These are phyloP conservation scores for Paragorgia papillata DNA, from an alignment of 92 coral and sea anemone species.

Conservation along the genomic window DNA sequence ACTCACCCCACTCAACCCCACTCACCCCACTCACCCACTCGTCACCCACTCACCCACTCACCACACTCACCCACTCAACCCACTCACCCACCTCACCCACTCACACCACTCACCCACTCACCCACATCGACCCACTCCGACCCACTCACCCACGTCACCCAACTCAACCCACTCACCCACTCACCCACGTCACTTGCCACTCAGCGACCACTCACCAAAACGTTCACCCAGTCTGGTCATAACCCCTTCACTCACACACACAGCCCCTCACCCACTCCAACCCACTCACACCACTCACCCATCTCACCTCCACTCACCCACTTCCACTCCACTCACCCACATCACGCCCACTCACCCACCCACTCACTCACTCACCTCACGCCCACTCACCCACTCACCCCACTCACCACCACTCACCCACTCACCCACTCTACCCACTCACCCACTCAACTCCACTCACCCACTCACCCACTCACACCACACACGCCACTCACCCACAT, in stretches of 20 bases:
- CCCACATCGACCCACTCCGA: slow-evolving; percentile 13
- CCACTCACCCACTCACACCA: background rate
- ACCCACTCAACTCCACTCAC: slow-evolving; percentile 6
- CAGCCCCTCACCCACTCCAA: background rate
- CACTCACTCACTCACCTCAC: slow-evolving; percentile 35
- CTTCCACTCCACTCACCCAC: no score
- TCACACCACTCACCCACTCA: slow-evolving; percentile 25
- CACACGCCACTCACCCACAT: no score
- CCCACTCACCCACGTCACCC: slow-evolving; percentile 14
- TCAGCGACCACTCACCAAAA: background rate
- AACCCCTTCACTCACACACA: slow-evolving; percentile 2
- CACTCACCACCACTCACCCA: slow-evolving; percentile 7
- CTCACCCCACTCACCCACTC: no score
- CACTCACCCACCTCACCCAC: slow-evolving; percentile 10
- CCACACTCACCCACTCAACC: slow-evolving; percentile 21
- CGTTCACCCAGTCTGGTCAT: background rate
- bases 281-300: no score
- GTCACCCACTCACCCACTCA: slow-evolving; percentile 12
- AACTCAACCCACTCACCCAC: slow-evolving; percentile 7
- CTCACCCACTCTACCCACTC: slow-evolving; percentile 7
- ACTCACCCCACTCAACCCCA: no score
- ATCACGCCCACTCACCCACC: background rate
- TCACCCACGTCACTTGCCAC: slow-evolving; percentile 22
- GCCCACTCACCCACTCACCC: slow-evolving; percentile 23
- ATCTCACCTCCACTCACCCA: no score